Percentiles rank a stretch among this genome's conserved stretches.
These are phyloP conservation scores for Pan troglodytes DNA, from an alignment of 2,113 vertebrate species.

Conservation along the genomic window NHGRI_mPanTro3-v2.1_pri NC_072402.2:100212501-100213000, in stretches of 20 bases:
- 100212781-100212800: neutral
- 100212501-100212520: too few relatives aligned
- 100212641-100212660: neutral
- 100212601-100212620: neutral
- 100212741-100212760: neutral
- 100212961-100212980: too few relatives aligned
- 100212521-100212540: neutral
- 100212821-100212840: neutral
- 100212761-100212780: neutral
- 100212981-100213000: too few relatives aligned
- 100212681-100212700: neutral
- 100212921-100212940: too few relatives aligned
- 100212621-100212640: neutral
- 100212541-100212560: neutral
- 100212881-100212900: too few relatives aligned
- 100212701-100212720: neutral
- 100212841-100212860: too few relatives aligned
- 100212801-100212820: neutral
- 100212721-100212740: too few relatives aligned
- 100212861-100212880: too few relatives aligned
- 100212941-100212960: too few relatives aligned
- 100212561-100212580: neutral
- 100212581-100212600: too few relatives aligned
- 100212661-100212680: neutral
- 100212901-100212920: too few relatives aligned